phyloP scores from a whole-genome alignment of 1,140 invertebrate species.

The Dendrolimus kikuchii region DNA sequence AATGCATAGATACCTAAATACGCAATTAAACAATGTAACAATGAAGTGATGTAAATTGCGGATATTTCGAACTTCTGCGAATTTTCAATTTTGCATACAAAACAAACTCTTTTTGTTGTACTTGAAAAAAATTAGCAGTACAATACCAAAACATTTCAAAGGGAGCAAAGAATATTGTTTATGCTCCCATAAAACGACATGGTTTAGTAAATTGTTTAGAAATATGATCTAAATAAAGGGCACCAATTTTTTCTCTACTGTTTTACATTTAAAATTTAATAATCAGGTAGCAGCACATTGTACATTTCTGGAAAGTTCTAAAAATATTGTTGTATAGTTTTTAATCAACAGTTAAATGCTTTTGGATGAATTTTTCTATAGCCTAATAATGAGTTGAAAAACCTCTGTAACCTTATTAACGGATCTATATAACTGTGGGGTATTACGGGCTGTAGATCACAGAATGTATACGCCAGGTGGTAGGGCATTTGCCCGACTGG shows the following conservation, averaged over 20 bases:
- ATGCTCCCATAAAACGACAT: slow-evolving; percentile 16
- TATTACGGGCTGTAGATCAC: too few species aligned
- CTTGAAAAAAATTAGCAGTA: slow-evolving; percentile 36
- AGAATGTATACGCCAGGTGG: too few species aligned
- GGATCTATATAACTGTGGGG: too few species aligned
- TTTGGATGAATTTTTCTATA: too few species aligned
- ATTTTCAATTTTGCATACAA: slow-evolving; percentile 45
- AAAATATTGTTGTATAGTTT: slow-evolving; percentile 5
- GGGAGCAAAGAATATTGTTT: slow-evolving; percentile 32
- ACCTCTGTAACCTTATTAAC: too few species aligned
- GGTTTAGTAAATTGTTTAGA: slow-evolving; percentile 15
- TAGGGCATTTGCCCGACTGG: too few species aligned
- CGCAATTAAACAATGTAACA: slow-evolving; percentile 2
- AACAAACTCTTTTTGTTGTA: slow-evolving; percentile 33
- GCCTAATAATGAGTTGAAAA: too few species aligned
- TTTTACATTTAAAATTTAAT: slow-evolving; percentile 23
- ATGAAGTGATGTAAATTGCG: slow-evolving; percentile 38
- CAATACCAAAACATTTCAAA: slow-evolving; percentile 42
- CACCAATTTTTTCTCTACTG: slow-evolving; percentile 34
- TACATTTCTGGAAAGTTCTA: not conserved
- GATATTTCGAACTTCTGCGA: slow-evolving; percentile 40
- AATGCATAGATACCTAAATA: too few species aligned
- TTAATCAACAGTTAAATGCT: not conserved
- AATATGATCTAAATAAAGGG: slow-evolving; percentile 33
- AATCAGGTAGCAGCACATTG: slow-evolving; percentile 12